Conservation (phyloP, 2,113 vertebrate species). For the Eleginops maclovinus region DNA sequence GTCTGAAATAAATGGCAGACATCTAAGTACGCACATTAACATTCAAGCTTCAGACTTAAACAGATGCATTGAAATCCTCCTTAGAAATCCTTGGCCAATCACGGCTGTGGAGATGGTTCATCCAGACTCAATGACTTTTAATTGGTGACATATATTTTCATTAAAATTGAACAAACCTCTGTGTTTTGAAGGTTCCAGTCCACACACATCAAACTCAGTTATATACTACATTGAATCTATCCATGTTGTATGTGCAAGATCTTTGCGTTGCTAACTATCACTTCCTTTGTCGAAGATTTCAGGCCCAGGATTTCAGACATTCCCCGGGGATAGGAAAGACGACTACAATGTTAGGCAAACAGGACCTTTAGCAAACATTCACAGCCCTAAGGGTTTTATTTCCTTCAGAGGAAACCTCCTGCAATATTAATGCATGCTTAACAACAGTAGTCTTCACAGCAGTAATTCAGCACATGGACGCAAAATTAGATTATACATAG, state of each 20-base stretch:
- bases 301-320: slow-evolving; percentile 22
- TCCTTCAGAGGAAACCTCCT: slow-evolving; percentile 38
- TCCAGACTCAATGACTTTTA: slow-evolving; percentile 64
- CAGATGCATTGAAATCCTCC: slow-evolving; percentile 84
- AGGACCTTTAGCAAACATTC: slow-evolving; percentile 64
- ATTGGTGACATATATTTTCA: slow-evolving; percentile 35
- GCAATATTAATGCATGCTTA: slow-evolving; percentile 58
- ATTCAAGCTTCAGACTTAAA: slow-evolving; percentile 81
- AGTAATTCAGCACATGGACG: slow-evolving; percentile 5
- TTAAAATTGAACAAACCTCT: slow-evolving; percentile 42
- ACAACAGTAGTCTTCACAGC: slow-evolving; percentile 28
- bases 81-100: slow-evolving; percentile 71
- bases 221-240: not conserved
- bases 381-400: slow-evolving; percentile 51
- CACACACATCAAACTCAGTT: not conserved
- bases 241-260: too few relatives aligned
- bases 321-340: slow-evolving; percentile 11
- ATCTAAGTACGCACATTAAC: slow-evolving; percentile 69
- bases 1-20: slow-evolving; percentile 6
- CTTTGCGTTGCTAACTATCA: not conserved
- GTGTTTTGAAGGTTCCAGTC: not conserved
- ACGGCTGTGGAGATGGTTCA: slow-evolving; percentile 34
- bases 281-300: not conserved
- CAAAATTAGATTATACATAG: not conserved
- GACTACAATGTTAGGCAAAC: slow-evolving; percentile 44